Evolutionary conservation across 2,888 invertebrate genomes (phyloP).

Genomic region (Rhynchonema sp.): DNA sequence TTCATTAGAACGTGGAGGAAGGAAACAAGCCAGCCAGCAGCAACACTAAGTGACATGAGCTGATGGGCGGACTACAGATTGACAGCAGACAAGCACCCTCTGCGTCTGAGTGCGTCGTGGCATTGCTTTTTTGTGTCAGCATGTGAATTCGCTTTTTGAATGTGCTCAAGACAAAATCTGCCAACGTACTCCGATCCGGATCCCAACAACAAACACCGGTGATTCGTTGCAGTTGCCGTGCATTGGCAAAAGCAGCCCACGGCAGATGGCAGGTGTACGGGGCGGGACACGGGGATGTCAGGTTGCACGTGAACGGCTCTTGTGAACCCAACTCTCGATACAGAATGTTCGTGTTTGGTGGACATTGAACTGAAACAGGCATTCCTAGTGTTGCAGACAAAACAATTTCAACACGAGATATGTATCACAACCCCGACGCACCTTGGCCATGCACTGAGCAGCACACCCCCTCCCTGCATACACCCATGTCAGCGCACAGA

Average conservation of each 20-base stretch:
- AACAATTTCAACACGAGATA: constrained; percentile 1
- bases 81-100: no score
- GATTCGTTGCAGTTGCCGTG: background rate
- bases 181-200: background rate
- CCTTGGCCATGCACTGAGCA: background rate
- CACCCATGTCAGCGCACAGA: background rate
- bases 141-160: no score
- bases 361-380: background rate
- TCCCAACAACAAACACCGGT: background rate
- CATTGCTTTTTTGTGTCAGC: no score
- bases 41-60: no score
- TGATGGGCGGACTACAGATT: no score
- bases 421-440: no score
- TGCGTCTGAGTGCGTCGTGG: no score
- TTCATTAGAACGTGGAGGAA: no score
- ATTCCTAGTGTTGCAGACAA: background rate
- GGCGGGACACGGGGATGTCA: background rate
- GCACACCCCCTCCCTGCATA: background rate
- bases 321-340: background rate
- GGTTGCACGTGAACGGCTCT: background rate
- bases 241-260: background rate
- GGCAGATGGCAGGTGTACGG: background rate
- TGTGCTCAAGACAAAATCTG: no score
- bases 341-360: background rate
- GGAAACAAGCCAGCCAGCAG: no score